phyloP scores from a whole-genome alignment of 30 jellyfish, hydroid and myxozoan species.

The Calvadosia cruxmelitensis region DNA sequence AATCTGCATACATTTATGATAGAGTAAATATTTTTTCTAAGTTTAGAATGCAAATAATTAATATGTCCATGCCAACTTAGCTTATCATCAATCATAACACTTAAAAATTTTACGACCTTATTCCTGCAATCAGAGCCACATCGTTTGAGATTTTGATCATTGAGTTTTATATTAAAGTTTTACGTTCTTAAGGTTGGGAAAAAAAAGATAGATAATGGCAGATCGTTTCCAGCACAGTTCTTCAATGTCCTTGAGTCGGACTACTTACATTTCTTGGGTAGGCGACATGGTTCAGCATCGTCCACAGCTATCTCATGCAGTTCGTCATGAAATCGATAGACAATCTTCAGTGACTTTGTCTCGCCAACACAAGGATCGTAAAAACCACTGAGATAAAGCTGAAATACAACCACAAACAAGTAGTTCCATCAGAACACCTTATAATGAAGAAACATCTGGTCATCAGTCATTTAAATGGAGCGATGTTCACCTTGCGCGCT shows the following conservation, averaged over 20 bases:
- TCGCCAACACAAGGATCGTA: constrained; percentile 96
- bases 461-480: background rate
- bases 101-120: too few species aligned
- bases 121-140: too few species aligned
- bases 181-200: too few species aligned
- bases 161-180: too few species aligned
- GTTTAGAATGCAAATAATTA: background rate
- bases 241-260: too few species aligned
- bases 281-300: constrained; percentile 57
- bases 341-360: constrained; percentile 56
- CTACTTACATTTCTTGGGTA: constrained; percentile 84
- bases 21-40: background rate
- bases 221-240: too few species aligned
- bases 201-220: too few species aligned
- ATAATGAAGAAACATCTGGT: background rate
- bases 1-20: background rate
- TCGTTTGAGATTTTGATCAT: too few species aligned
- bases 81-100: background rate
- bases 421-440: background rate
- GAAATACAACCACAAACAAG: constrained; percentile 8
- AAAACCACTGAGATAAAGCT: constrained; percentile 75
- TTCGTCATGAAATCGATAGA: constrained; percentile 72
- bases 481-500: constrained; percentile 55
- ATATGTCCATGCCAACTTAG: background rate
- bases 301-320: constrained; percentile 60